Conservation (phyloP, 2,113 vertebrate genomes). For the Marmota flaviventris region DNA sequence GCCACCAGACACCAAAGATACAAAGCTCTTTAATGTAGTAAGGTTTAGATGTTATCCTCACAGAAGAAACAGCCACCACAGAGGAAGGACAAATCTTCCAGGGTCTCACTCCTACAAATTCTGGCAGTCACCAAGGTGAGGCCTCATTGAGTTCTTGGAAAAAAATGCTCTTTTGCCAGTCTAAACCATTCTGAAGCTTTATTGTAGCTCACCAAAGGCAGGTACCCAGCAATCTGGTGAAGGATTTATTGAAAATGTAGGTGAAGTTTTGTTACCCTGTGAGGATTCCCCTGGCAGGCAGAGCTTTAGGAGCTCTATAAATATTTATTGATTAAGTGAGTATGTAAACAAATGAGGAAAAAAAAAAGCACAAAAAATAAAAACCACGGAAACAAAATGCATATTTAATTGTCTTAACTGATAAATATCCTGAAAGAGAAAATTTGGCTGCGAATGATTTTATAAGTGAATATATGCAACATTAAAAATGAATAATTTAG, state of each 20-base stretch:
- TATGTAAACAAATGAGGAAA: not conserved
- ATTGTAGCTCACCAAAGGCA: not conserved
- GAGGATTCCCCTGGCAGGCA: not conserved
- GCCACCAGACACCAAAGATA: not conserved
- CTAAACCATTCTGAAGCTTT: not conserved
- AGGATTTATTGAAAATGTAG: not conserved
- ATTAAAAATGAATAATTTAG: not conserved
- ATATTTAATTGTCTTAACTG: not conserved
- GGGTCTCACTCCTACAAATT: not conserved
- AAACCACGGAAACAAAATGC: not conserved
- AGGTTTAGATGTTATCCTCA: not conserved
- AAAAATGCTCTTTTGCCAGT: not conserved
- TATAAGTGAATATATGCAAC: not conserved
- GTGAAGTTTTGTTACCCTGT: not conserved
- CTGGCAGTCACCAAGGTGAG: not conserved
- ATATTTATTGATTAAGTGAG: not conserved
- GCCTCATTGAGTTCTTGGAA: not conserved
- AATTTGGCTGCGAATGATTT: conserved; percentile 26
- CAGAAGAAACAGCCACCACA: not conserved
- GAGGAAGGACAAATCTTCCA: not conserved
- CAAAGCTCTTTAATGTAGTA: not conserved
- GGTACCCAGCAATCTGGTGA: not conserved
- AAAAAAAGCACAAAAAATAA: not conserved
- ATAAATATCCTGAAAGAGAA: conserved; percentile 24
- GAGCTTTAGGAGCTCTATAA: not conserved